Evolutionary conservation across 2,797 vertebrate genomes (phyloP).

Genomic region (Schizopygopsis pylzovi): DNA sequence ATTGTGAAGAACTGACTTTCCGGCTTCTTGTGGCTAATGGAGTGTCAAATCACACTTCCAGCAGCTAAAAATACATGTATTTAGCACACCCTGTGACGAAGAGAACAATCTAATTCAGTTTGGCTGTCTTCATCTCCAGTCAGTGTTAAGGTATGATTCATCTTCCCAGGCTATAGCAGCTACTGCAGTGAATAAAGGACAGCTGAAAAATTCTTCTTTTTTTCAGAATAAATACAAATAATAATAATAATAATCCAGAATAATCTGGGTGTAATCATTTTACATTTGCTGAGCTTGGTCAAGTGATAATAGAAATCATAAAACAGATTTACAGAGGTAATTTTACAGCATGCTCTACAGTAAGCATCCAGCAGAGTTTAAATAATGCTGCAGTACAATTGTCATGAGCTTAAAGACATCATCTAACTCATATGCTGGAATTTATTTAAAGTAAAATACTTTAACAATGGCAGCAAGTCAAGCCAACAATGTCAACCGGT

Average conservation of each 20-base stretch:
- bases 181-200: neutral
- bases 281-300: neutral
- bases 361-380: neutral
- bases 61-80: slow-evolving; percentile 71
- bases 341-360: neutral
- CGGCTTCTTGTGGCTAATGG: slow-evolving; percentile 63
- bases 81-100: slow-evolving; percentile 55
- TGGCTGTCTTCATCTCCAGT: slow-evolving; percentile 55
- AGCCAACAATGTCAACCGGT: neutral
- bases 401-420: no score
- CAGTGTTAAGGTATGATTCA: slow-evolving; percentile 29
- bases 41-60: slow-evolving; percentile 71
- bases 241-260: neutral
- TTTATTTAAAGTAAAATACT: neutral
- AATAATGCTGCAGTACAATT: neutral
- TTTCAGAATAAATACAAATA: neutral
- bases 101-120: slow-evolving; percentile 66
- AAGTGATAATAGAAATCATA: neutral
- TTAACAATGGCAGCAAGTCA: neutral
- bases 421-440: neutral
- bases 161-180: slow-evolving; percentile 30
- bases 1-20: slow-evolving; percentile 68
- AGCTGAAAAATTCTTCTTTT: neutral
- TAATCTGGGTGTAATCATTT: neutral
- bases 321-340: neutral